Evolutionary conservation across 2,113 vertebrate species (phyloP).

Genomic region (Oryzias woworae): DNA sequence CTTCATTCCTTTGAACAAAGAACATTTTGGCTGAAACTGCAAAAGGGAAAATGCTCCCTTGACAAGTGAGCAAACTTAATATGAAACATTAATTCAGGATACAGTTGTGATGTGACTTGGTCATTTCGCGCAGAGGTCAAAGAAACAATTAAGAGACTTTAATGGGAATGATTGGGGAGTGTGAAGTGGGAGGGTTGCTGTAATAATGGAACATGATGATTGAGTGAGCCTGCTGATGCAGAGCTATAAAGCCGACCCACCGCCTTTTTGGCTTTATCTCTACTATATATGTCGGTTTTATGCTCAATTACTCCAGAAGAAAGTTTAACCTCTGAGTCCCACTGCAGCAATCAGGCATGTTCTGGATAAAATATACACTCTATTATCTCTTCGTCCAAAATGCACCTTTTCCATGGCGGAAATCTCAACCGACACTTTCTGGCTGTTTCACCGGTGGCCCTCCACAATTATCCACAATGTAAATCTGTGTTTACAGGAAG

Average conservation of each 20-base stretch:
- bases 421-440: too few relatives aligned
- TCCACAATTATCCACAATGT: too few relatives aligned
- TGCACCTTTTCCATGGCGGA: too few relatives aligned
- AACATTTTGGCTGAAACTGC: conserved; percentile 12
- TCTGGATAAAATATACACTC: too few relatives aligned
- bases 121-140: conserved; percentile 63
- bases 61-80: conserved; percentile 57
- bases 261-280: not conserved
- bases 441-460: too few relatives aligned
- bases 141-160: conserved; percentile 70
- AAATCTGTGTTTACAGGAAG: too few relatives aligned
- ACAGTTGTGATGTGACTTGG: conserved; percentile 41
- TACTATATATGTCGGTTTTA: not conserved
- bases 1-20: conserved; percentile 39
- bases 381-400: too few relatives aligned
- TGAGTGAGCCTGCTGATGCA: conserved; percentile 15
- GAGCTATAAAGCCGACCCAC: conserved; percentile 8
- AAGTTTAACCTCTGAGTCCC: not conserved
- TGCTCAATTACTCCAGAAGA: not conserved
- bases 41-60: conserved; percentile 33
- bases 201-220: conserved; percentile 52
- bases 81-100: conserved; percentile 64
- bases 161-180: conserved; percentile 54
- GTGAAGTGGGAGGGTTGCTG: conserved; percentile 48
- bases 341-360: too few relatives aligned